A percentile compares a stretch with the other conserved stretches of the same genome.
Evolutionary conservation across 2,888 invertebrate genomes (phyloP).

Genomic region (Leistus spinibarbis): DNA sequence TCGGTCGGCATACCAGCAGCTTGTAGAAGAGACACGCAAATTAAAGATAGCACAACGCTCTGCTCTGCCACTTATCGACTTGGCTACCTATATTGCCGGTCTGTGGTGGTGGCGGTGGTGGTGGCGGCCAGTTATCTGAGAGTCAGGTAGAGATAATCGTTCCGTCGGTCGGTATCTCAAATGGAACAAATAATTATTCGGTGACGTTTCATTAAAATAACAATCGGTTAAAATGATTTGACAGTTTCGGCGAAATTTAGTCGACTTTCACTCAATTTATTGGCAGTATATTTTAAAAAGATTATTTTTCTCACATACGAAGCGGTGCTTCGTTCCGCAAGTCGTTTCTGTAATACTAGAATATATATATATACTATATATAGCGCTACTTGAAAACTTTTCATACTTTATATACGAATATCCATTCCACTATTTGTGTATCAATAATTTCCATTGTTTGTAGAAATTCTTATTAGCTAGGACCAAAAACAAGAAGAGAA

Average conservation of each 20-base stretch:
- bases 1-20: not conserved
- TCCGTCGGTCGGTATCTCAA: slow-evolving; percentile 22
- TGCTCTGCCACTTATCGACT: slow-evolving; percentile 19
- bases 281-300: not conserved
- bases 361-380: no score
- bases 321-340: no score
- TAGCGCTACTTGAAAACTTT: no score
- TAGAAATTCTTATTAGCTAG: not conserved
- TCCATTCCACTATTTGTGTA: not conserved
- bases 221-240: not conserved
- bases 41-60: slow-evolving; percentile 3
- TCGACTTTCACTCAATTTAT: not conserved
- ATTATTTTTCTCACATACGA: not conserved
- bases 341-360: no score
- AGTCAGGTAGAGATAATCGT: slow-evolving; percentile 24
- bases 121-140: slow-evolving; percentile 11
- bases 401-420: not conserved
- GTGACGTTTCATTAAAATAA: slow-evolving; percentile 30
- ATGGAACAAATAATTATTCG: slow-evolving; percentile 32
- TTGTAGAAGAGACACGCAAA: slow-evolving; percentile 2
- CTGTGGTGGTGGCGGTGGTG: not conserved
- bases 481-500: not conserved
- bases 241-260: not conserved
- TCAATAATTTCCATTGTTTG: not conserved
- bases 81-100: not conserved